phyloP scores from a whole-genome alignment of 2,797 vertebrate genomes.

The Balearica regulorum region DNA sequence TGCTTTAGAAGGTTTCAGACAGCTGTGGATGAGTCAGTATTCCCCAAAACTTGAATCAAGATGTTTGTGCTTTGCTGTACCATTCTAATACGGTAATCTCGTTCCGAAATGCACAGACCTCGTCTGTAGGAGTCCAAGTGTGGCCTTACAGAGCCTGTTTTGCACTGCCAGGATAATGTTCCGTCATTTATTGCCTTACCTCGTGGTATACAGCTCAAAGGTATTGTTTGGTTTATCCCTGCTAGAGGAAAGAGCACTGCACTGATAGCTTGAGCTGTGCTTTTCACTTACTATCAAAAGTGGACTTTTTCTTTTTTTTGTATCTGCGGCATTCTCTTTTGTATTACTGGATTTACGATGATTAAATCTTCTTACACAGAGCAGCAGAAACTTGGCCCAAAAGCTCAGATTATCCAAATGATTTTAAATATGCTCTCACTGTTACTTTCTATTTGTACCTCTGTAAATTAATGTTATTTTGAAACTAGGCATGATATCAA shows the following conservation, averaged over 20 bases:
- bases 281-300: neutral
- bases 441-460: neutral
- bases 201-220: accelerated
- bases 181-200: neutral
- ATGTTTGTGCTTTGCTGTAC: neutral
- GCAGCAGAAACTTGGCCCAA: neutral
- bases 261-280: neutral
- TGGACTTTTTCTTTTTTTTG: neutral
- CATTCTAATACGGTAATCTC: neutral
- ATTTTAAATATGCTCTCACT: neutral
- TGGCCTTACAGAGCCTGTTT: neutral
- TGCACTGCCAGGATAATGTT: neutral
- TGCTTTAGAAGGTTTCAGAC: neutral
- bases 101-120: neutral
- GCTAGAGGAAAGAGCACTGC: neutral
- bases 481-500: neutral
- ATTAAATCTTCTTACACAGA: neutral
- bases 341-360: neutral
- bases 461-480: neutral
- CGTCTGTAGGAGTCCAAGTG: neutral
- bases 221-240: neutral
- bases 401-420: neutral
- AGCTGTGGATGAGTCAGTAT: neutral
- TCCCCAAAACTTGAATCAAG: neutral
- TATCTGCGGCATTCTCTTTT: neutral